phyloP scores from a whole-genome alignment of 2,888 invertebrate genomes.

The Dasypolia templi region DNA sequence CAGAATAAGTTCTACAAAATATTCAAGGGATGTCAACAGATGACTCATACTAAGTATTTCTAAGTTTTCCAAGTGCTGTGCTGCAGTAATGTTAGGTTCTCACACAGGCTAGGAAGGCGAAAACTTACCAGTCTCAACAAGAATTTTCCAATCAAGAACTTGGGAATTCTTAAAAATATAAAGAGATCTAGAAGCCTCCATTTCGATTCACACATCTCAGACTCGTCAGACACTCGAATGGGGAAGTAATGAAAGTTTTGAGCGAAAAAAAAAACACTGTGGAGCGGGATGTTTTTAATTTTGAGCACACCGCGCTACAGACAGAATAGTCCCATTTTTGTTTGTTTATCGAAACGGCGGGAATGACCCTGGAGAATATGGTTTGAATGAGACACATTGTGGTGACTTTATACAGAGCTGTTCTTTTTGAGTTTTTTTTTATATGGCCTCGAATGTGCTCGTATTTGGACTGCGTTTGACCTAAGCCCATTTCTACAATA shows the following conservation, averaged over 20 bases:
- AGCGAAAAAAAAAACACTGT: slow-evolving; percentile 44
- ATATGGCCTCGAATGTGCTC: background rate
- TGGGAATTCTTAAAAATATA: background rate
- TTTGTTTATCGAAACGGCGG: slow-evolving; percentile 16
- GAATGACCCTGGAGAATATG: slow-evolving; percentile 1
- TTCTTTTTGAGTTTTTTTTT: background rate
- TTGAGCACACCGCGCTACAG: slow-evolving; percentile 12
- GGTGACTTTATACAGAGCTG: background rate
- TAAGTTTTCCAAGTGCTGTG: no score
- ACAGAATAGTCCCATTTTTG: background rate
- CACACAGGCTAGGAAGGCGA: no score
- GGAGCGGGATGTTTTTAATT: slow-evolving; percentile 50
- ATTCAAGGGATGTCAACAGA: no score
- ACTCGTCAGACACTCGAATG: slow-evolving; percentile 43
- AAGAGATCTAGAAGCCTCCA: slow-evolving; percentile 2
- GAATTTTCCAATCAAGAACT: no score
- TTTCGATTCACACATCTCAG: slow-evolving; percentile 23
- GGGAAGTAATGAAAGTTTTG: slow-evolving; percentile 55
- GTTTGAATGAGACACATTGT: slow-evolving; percentile 5
- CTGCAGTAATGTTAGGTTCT: no score
- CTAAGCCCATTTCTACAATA: no score
- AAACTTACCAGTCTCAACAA: no score
- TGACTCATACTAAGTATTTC: no score
- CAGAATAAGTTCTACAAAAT: no score
- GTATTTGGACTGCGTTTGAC: background rate